A percentile compares a stretch with the other conserved stretches of the same genome.
Conservation (phyloP, 1,140 invertebrate species). For the Meloidogyne chitwoodi region DNA sequence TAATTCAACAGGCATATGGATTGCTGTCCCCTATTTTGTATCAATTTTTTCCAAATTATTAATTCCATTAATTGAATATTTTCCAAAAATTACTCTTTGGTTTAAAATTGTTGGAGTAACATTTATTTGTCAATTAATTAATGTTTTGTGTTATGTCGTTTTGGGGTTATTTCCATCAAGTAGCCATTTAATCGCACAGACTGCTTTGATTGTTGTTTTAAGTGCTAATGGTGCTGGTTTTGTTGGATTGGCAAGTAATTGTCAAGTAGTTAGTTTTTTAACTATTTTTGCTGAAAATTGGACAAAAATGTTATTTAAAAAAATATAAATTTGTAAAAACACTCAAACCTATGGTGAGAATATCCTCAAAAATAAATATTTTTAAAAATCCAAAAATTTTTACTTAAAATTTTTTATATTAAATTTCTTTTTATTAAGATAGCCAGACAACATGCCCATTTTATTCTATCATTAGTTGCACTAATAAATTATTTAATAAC, state of each 20-base stretch:
- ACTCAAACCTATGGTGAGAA: no score
- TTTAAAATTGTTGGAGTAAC: slow-evolving; percentile 12
- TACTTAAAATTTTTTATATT: no score
- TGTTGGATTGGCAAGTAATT: slow-evolving; percentile 10
- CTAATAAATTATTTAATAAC: slow-evolving; percentile 19
- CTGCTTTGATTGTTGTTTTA: slow-evolving; percentile 1
- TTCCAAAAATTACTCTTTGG: background rate
- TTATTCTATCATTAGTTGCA: slow-evolving; percentile 5
- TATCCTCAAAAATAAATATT: no score
- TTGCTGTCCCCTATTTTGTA: slow-evolving; percentile 8
- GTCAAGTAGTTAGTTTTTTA: slow-evolving; percentile 2
- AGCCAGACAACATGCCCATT: slow-evolving; percentile 15
- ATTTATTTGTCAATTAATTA: slow-evolving; percentile 14
- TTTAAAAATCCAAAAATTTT: no score
- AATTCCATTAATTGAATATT: slow-evolving; percentile 5
- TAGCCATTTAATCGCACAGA: slow-evolving; percentile 4
- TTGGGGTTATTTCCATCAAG: background rate
- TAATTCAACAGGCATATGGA: slow-evolving; percentile 3
- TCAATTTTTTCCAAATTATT: slow-evolving; percentile 13
- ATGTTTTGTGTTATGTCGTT: slow-evolving; percentile 12
- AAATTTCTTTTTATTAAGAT: slow-evolving; percentile 6
- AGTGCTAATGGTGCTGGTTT: slow-evolving; percentile 18
- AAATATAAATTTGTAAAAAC: no score
- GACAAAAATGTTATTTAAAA: no score
- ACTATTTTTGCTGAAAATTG: background rate